A percentile compares a stretch with the other conserved stretches of the same genome.
These are phyloP conservation scores for Phylloscopus trochilus DNA, from an alignment of 2,113 vertebrate species.

Conservation along the genomic window DNA sequence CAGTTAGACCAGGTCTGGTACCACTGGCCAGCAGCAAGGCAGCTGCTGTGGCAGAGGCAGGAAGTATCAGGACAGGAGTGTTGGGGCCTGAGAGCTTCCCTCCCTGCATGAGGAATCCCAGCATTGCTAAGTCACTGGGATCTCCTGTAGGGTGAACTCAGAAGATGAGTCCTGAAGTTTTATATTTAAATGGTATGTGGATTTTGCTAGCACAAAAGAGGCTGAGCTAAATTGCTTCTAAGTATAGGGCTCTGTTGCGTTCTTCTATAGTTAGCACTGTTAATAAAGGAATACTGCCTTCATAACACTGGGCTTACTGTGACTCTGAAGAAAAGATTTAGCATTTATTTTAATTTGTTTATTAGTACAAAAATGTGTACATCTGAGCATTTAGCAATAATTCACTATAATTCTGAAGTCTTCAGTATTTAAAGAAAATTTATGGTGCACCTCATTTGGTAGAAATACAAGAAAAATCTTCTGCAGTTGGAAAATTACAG, in stretches of 20 bases:
- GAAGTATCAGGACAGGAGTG: not conserved
- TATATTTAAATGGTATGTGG: not conserved
- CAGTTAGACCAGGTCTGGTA: not conserved
- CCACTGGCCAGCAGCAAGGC: fast-evolving
- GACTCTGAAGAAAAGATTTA: not conserved
- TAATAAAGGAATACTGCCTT: not conserved
- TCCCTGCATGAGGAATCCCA: not conserved
- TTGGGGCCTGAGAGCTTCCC: not conserved
- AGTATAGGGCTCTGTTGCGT: conserved; percentile 13
- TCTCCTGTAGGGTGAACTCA: not conserved
- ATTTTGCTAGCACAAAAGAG: not conserved
- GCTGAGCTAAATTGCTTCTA: conserved; percentile 8
- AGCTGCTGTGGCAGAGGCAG: not conserved
- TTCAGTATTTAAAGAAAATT: conserved; percentile 25
- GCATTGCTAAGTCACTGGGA: not conserved
- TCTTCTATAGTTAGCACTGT: not conserved
- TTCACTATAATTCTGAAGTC: not conserved
- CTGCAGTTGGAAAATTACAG: conserved; percentile 63
- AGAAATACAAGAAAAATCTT: conserved; percentile 45
- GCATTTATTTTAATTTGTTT: not conserved
- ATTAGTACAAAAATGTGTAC: not conserved
- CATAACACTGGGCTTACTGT: not conserved
- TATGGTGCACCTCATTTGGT: not conserved
- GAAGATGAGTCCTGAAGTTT: not conserved
- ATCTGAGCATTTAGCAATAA: not conserved